Evolutionary conservation across 2,888 invertebrate genomes (phyloP).

Genomic region (Nineta flava): DNA sequence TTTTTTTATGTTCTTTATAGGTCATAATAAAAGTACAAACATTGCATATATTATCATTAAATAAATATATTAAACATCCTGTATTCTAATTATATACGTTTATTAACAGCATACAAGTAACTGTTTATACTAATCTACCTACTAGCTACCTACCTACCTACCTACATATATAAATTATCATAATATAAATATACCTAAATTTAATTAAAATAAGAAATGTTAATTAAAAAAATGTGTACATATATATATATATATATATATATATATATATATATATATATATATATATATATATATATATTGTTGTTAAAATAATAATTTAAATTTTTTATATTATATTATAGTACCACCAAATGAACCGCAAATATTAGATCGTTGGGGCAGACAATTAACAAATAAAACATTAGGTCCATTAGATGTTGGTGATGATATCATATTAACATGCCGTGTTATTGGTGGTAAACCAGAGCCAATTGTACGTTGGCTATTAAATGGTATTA

Average conservation of each 20-base stretch:
- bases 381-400: constrained; percentile 56
- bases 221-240: background rate
- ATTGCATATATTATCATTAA: too few relatives aligned
- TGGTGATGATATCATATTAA: constrained; percentile 69
- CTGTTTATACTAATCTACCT: too few relatives aligned
- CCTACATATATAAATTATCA: background rate
- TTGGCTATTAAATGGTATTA: constrained; percentile 67
- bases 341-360: constrained; percentile 80
- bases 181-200: background rate
- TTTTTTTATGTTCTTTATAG: too few relatives aligned
- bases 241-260: background rate
- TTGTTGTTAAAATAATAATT: too few relatives aligned
- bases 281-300: background rate
- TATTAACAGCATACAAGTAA: too few relatives aligned
- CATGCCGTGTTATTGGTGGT: constrained; percentile 78
- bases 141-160: background rate
- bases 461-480: constrained; percentile 66
- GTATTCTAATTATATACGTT: too few relatives aligned
- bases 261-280: background rate
- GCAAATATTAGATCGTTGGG: constrained; percentile 70
- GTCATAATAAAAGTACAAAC: too few relatives aligned
- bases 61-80: too few relatives aligned
- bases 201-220: background rate
- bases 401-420: constrained; percentile 74
- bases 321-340: constrained; percentile 19